A percentile compares a stretch with the other conserved stretches of the same genome.
Evolutionary conservation across 2,113 vertebrate genomes (phyloP).

Genomic region (Mohoua ochrocephala): DNA sequence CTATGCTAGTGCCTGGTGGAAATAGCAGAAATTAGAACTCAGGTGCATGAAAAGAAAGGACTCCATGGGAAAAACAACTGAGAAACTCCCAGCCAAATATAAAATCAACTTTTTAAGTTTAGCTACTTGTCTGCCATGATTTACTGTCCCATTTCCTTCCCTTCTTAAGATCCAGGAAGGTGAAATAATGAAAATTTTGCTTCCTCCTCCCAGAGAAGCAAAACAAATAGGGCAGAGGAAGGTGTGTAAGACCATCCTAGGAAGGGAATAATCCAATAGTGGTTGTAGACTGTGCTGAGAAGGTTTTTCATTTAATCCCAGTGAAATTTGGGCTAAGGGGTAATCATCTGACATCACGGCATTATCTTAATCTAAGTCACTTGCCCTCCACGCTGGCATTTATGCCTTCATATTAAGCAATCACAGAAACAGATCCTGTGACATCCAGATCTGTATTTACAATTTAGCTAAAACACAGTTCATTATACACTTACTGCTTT

Average conservation of each 20-base stretch:
- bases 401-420: not conserved
- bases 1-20: not conserved
- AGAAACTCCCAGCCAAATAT: not conserved
- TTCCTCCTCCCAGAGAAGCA: not conserved
- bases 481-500: not conserved
- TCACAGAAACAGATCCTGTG: not conserved
- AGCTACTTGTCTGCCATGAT: not conserved
- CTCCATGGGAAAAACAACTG: not conserved
- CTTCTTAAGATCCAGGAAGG: not conserved
- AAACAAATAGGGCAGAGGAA: not conserved
- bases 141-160: not conserved
- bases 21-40: not conserved
- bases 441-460: not conserved
- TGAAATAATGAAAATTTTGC: not conserved
- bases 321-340: not conserved
- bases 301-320: not conserved
- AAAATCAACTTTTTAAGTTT: not conserved
- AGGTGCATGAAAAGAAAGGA: not conserved
- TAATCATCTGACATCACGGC: not conserved
- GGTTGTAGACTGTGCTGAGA: not conserved
- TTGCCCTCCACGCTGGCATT: constrained; percentile 32
- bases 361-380: not conserved
- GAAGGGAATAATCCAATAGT: not conserved
- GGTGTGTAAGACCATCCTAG: not conserved
- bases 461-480: not conserved